Evolutionary conservation across 1,140 invertebrate species (phyloP).

Genomic region (Hyles euphorbiae): DNA sequence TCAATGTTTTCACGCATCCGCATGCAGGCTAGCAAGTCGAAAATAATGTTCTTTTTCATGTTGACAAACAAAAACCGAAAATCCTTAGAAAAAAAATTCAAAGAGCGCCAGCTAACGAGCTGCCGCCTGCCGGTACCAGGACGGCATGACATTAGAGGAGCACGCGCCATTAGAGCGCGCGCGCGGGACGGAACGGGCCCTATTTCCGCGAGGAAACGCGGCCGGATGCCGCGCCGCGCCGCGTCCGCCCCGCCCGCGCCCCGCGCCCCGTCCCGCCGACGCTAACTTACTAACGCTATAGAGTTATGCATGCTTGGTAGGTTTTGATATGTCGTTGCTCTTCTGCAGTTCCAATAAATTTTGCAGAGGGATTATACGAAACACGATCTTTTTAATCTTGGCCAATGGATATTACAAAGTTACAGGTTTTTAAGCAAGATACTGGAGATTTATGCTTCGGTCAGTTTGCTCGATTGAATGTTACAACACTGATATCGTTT

Average conservation of each 20-base stretch:
- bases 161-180: slow-evolving; percentile 60
- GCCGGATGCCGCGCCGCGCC: slow-evolving; percentile 54
- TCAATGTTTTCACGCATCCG: too few species aligned
- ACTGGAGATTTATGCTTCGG: too few species aligned
- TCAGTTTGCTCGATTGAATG: too few species aligned
- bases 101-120: slow-evolving; percentile 35
- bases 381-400: not conserved
- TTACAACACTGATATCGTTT: too few species aligned
- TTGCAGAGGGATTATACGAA: not conserved
- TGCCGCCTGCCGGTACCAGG: slow-evolving; percentile 38
- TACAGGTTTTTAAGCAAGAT: too few species aligned
- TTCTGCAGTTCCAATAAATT: not conserved
- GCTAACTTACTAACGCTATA: slow-evolving; percentile 27
- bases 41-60: not conserved
- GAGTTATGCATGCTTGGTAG: slow-evolving; percentile 48
- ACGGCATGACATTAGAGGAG: slow-evolving; percentile 54
- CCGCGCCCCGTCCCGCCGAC: not conserved
- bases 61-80: slow-evolving; percentile 8
- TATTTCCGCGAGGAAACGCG: slow-evolving; percentile 66
- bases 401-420: too few species aligned
- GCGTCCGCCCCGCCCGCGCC: slow-evolving; percentile 27
- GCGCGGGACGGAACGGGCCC: slow-evolving; percentile 56
- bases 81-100: slow-evolving; percentile 12
- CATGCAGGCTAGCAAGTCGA: too few species aligned
- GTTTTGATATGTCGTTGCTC: too few species aligned